Evolutionary conservation across 2,113 vertebrate genomes (phyloP), one percentile per base, ranked within the genome.

Genomic region (Felis catus): DNA sequence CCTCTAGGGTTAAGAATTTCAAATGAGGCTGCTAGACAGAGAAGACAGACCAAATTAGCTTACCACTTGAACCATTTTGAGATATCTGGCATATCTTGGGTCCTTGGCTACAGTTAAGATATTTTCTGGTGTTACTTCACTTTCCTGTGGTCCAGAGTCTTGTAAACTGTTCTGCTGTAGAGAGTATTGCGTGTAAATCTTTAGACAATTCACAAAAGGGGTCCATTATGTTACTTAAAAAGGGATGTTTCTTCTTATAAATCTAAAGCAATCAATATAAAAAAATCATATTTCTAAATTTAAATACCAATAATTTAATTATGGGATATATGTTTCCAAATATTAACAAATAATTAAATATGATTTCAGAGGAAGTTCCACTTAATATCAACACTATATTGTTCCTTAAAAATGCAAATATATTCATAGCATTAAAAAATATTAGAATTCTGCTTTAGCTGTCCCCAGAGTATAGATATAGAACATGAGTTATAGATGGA

Each of bases 11-110:
- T 89, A 51, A 51, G 53, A 89, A 53, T 91, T 95, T 80, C 15
- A 87, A 96, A 97, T 70, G 84, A 97, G 94, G 27, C 51, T 63
- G 89, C 65, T 95, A 84, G 66, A 94, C 71, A 97, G 89, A 98
- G 53, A 96, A 58, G 58, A 98, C 82, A 83, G 96, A 96, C 90
- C 80, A 95, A 96, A 97, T 96, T 4, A 94, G 98, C 99, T 99
- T 98, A 99, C 99, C 99, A 99, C 99, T 99, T 99, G 99, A 48
- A 99, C 99, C 99, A 99, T 99, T 98, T 99, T 99, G 84, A 99
- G 98, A 88, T 99, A 99, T 98, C 99, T 99, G 96, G 99, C 99
- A 18, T 99, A 99, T 97, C 99, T 99, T 41, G 99, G 99, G 97
- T 99, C 99, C 98, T 99, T 99, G 92, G 99, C 99, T 97, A 99